Evolutionary conservation across 2,797 vertebrate species (phyloP), one percentile per base, ranked within the genome.

Genomic region (Coregonus suidteri): DNA sequence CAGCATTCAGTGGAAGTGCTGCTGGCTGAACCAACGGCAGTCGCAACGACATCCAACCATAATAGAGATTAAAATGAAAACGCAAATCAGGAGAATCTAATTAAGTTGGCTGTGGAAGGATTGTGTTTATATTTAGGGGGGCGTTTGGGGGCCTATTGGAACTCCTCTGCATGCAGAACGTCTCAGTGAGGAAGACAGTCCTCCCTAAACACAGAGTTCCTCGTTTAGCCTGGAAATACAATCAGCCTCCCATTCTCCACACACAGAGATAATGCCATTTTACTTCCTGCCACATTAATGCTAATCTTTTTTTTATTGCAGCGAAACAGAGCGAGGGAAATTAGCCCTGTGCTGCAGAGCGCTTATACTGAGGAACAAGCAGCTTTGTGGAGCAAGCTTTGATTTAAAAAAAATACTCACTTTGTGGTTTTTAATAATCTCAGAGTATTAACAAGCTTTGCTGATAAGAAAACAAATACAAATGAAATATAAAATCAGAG

Each of bases 291-390:
- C 83, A 86, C 80, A 84, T 87, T 86, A 88, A 82, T 81, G 82
- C 74, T 82, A 87, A 87, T 83, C 86, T 79, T 82, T 83, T 84
- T 84, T 83, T 84, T 84, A 83, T 81, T 83, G 79, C 83, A 82
- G 75, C 37, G 52, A 82, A 59, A 65, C 64, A 72, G 73, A 71
- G 74, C 54, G 75, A 66, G 53, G 41, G 54, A 56, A 20, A 16
- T 73, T 18, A 20, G 56, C 16, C 56, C 56, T n/a, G n/a, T 59
- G 56, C 2, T 59, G 18, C 56, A n/a, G 16, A n/a, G 56, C 6
- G 34, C 25, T 67, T 14, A 75, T 25, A 16, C n/a, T 37, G 47
- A 53, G 47, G 51, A n/a, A 76, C 15, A 70, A 67, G 65, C 31
- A 70, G 51, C 16, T 3, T 67, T 51, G 3, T n/a, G 13, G 69